A percentile compares a stretch with the other conserved stretches of the same genome.
phyloP scores from a whole-genome alignment of 2,797 vertebrate species.

The Scarus forsteni region DNA sequence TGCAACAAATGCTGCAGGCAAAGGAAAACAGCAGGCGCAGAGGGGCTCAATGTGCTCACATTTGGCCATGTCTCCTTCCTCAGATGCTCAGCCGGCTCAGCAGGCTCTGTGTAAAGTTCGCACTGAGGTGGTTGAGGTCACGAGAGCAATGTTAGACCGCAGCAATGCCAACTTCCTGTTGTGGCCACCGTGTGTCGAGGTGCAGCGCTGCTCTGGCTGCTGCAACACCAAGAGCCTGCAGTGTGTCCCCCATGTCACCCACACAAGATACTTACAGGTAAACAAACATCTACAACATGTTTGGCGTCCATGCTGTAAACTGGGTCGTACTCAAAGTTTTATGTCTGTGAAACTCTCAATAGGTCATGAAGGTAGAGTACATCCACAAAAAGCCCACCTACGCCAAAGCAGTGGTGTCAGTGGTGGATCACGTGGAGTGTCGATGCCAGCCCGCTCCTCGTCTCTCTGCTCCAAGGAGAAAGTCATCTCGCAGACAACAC shows the following conservation, averaged over 20 bases:
- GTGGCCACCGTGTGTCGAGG: conserved; percentile 96
- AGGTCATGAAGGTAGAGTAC: conserved; percentile 96
- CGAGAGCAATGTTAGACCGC: conserved; percentile 92
- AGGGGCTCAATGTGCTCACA: neutral
- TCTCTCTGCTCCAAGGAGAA: conserved; percentile 66
- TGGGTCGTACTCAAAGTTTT: neutral
- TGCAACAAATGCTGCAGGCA: neutral
- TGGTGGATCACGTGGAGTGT: conserved; percentile 94
- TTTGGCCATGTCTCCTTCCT: conserved; percentile 19
- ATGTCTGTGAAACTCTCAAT: conserved; percentile 7
- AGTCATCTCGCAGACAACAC: conserved; percentile 72
- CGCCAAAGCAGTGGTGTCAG: conserved; percentile 90
- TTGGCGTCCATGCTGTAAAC: neutral
- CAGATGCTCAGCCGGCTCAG: conserved; percentile 89
- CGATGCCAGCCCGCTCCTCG: conserved; percentile 86
- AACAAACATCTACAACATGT: neutral
- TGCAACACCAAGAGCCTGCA: conserved; percentile 93
- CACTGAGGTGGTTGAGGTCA: conserved; percentile 93
- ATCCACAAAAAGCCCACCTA: conserved; percentile 87
- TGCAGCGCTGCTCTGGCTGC: conserved; percentile 97
- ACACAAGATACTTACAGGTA: conserved; percentile 86
- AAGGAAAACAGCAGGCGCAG: neutral
- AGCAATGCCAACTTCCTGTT: conserved; percentile 95
- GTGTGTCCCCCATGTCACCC: conserved; percentile 87
- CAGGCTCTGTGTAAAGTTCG: conserved; percentile 95